These are phyloP conservation scores for Oreochromis aureus DNA, from an alignment of 2,113 vertebrate species.

Conservation along the genomic window DNA sequence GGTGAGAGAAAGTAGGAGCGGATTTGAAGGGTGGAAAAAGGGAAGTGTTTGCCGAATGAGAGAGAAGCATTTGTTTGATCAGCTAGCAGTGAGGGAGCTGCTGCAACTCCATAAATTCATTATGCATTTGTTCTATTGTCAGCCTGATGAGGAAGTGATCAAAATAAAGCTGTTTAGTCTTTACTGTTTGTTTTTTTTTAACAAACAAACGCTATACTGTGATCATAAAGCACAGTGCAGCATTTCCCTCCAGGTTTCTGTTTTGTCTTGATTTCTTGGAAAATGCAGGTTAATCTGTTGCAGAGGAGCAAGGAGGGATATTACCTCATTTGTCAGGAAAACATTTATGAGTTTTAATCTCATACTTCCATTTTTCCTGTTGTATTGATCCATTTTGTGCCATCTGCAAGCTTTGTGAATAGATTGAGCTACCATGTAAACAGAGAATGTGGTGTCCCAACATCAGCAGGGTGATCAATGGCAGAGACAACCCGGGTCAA, in stretches of 20 bases:
- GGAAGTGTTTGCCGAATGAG: slow-evolving; percentile 1
- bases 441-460: slow-evolving; percentile 28
- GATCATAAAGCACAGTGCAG: background rate
- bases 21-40: slow-evolving; percentile 7
- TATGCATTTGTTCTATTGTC: slow-evolving; percentile 2
- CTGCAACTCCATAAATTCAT: background rate
- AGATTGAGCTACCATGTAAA: slow-evolving; percentile 36
- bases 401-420: slow-evolving; percentile 32
- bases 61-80: slow-evolving; percentile 30
- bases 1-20: background rate
- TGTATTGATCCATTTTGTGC: slow-evolving; percentile 31
- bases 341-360: slow-evolving; percentile 33
- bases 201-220: background rate
- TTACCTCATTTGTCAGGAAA: background rate
- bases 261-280: background rate
- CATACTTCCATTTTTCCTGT: slow-evolving; percentile 22
- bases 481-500: slow-evolving; percentile 42
- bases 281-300: background rate
- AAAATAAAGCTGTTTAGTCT: background rate
- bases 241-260: background rate
- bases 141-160: background rate
- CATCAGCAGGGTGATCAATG: slow-evolving; percentile 57
- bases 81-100: background rate
- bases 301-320: background rate
- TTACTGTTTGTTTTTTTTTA: background rate